Conservation (phyloP, 2,888 invertebrate genomes). For the Drosophila melanocephala region DNA sequence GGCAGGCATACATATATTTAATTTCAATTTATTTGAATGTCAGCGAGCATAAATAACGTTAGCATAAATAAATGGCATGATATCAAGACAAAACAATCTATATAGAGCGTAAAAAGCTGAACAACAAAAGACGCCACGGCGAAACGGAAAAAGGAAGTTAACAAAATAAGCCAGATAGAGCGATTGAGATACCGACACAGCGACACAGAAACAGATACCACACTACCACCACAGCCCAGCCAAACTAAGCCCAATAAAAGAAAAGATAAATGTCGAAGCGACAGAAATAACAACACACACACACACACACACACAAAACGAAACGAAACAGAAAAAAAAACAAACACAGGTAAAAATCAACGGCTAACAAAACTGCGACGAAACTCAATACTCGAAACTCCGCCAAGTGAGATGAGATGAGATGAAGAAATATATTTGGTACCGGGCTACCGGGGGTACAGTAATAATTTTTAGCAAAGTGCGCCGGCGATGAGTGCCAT, state of each 20-base stretch:
- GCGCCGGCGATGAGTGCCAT: conserved; percentile 69
- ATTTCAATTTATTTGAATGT: conserved; percentile 76
- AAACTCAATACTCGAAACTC: conserved; percentile 70
- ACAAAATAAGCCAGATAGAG: conserved; percentile 80
- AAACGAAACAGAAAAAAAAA: background rate
- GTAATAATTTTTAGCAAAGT: conserved; percentile 75
- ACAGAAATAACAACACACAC: conserved; percentile 31
- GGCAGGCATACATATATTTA: conserved; percentile 45
- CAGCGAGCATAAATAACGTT: conserved; percentile 72
- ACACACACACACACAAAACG: conserved; percentile 8
- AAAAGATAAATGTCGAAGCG: conserved; percentile 74
- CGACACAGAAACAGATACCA: conserved; percentile 40
- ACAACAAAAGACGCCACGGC: conserved; percentile 49
- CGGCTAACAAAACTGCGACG: conserved; percentile 69
- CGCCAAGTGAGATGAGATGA: conserved; percentile 11
- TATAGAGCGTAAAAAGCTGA: conserved; percentile 71
- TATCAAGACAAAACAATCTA: conserved; percentile 75
- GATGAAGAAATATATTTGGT: conserved; percentile 71
- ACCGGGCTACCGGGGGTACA: conserved; percentile 48
- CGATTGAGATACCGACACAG: conserved; percentile 69
- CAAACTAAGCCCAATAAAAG: conserved; percentile 74
- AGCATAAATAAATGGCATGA: conserved; percentile 67
- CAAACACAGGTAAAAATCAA: conserved; percentile 73
- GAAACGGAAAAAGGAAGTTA: conserved; percentile 78
- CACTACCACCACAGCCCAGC: conserved; percentile 26